Evolutionary conservation across 64 coral and sea anemone species (phyloP).

Genomic region (Acropora yongei): DNA sequence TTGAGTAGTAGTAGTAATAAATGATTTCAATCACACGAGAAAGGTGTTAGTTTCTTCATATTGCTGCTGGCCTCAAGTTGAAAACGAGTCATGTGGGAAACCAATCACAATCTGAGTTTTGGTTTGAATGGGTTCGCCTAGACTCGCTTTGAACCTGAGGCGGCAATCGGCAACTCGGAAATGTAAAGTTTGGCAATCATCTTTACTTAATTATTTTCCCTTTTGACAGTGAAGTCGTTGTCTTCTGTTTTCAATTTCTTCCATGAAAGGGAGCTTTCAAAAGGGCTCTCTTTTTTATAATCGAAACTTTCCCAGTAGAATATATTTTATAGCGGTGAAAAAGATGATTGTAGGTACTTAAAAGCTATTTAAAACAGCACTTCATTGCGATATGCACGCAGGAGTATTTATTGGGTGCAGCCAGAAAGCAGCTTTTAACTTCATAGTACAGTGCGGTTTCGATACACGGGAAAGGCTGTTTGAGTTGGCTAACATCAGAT

Average conservation of each 20-base stretch:
- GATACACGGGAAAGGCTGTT: not conserved
- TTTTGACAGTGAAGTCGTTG: too few relatives aligned
- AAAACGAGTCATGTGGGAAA: too few relatives aligned
- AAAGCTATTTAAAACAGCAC: constrained; percentile 17
- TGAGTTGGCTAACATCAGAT: not conserved
- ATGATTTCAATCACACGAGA: too few relatives aligned
- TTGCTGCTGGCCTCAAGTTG: too few relatives aligned
- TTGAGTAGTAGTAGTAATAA: too few relatives aligned
- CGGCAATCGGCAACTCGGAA: too few relatives aligned
- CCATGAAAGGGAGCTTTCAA: not conserved
- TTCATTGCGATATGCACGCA: not conserved
- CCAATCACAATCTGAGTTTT: too few relatives aligned
- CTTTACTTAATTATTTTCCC: too few relatives aligned
- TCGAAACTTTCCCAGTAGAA: not conserved
- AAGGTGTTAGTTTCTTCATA: too few relatives aligned
- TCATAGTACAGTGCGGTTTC: not conserved
- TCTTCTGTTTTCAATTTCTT: not conserved
- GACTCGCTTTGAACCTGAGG: too few relatives aligned
- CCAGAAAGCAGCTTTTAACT: not conserved
- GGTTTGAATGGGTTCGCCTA: too few relatives aligned
- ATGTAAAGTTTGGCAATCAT: too few relatives aligned
- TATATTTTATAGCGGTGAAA: constrained; percentile 25
- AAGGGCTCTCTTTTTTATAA: not conserved
- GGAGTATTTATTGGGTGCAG: constrained; percentile 32
- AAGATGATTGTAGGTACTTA: not conserved